Evolutionary conservation across 2,888 invertebrate genomes (phyloP).

Genomic region (Acleris emargana): DNA sequence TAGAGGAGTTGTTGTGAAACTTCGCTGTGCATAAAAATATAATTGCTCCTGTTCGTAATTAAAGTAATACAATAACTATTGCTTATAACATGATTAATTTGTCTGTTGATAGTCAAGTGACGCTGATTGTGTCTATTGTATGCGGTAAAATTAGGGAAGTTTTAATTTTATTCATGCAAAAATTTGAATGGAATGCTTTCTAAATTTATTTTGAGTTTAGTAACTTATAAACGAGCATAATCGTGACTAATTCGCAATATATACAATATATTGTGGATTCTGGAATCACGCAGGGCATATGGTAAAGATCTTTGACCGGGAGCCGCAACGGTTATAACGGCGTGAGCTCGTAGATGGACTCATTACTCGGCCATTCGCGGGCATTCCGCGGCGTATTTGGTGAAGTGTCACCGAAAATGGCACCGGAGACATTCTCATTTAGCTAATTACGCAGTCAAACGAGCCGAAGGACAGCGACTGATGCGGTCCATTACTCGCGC

Average conservation of each 20-base stretch:
- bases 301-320: conserved; percentile 25
- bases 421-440: conserved; percentile 45
- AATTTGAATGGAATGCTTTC: conserved; percentile 20
- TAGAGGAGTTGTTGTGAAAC: conserved; percentile 8
- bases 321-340: conserved; percentile 32
- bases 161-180: background rate
- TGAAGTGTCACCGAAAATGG: conserved; percentile 45
- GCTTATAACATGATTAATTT: background rate
- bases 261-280: too few relatives aligned
- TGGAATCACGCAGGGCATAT: too few relatives aligned
- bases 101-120: conserved; percentile 7
- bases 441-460: conserved; percentile 66
- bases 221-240: too few relatives aligned
- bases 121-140: conserved; percentile 19
- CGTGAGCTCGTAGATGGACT: conserved; percentile 8
- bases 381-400: conserved; percentile 30
- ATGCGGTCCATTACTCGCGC: conserved; percentile 54
- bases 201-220: background rate
- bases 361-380: conserved; percentile 15
- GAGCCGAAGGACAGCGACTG: conserved; percentile 53
- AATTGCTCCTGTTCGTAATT: conserved; percentile 19
- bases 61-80: background rate
- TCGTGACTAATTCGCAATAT: too few relatives aligned
- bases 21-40: conserved; percentile 16
- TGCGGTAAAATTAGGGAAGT: background rate